phyloP scores from a whole-genome alignment of 2,888 invertebrate species.

The Cybosia mesomella region DNA sequence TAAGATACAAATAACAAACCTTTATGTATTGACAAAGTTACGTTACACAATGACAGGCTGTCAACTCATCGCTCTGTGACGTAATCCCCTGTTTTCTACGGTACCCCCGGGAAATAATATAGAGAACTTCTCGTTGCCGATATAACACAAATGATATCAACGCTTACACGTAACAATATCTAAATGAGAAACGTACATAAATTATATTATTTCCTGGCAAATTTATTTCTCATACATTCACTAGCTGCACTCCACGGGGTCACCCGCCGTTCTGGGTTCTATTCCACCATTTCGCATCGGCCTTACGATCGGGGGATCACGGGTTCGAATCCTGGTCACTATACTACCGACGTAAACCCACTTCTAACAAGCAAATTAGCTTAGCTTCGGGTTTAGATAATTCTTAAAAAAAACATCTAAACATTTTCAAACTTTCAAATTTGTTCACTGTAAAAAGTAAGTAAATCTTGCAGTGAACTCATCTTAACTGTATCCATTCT shows the following conservation, averaged over 20 bases:
- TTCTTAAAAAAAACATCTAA: too few species aligned
- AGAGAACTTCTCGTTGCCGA: background rate
- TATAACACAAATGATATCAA: background rate
- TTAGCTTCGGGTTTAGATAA: too few species aligned
- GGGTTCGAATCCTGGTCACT: too few species aligned
- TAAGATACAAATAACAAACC: slow-evolving; percentile 11
- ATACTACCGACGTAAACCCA: too few species aligned
- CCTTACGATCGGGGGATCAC: too few species aligned
- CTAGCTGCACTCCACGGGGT: too few species aligned
- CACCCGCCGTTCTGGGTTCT: too few species aligned
- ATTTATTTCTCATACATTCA: background rate
- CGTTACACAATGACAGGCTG: background rate
- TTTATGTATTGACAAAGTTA: background rate
- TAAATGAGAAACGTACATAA: background rate
- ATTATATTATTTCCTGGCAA: background rate
- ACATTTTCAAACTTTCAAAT: too few species aligned
- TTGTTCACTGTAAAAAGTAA: too few species aligned
- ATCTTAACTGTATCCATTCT: background rate
- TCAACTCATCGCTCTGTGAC: slow-evolving; percentile 11
- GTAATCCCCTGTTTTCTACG: slow-evolving; percentile 10
- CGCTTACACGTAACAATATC: background rate
- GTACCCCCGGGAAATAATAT: slow-evolving; percentile 20
- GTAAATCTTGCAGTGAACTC: too few species aligned
- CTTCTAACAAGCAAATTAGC: too few species aligned
- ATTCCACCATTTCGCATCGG: too few species aligned